phyloP scores from a whole-genome alignment of 1,140 invertebrate genomes.

The Battus philenor region DNA sequence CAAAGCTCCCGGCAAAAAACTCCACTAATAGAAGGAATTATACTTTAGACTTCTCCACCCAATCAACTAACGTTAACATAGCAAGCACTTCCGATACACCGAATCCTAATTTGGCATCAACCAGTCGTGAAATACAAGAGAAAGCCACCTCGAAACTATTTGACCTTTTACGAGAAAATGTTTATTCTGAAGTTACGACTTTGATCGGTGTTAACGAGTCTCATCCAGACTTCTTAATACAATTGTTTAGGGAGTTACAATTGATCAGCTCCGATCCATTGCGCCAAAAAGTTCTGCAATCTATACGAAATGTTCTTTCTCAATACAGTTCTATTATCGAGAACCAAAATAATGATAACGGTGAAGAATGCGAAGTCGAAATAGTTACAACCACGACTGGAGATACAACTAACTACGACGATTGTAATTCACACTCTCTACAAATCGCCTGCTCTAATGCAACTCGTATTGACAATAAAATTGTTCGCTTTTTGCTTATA shows the following conservation, averaged over 20 bases:
- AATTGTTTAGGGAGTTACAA: slow-evolving; percentile 80
- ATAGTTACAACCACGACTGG: slow-evolving; percentile 32
- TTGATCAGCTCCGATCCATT: slow-evolving; percentile 81
- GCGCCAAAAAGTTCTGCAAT: slow-evolving; percentile 78
- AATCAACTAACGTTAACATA: slow-evolving; percentile 57
- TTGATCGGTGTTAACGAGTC: slow-evolving; percentile 82
- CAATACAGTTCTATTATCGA: slow-evolving; percentile 53
- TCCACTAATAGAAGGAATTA: slow-evolving; percentile 56
- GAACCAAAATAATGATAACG: slow-evolving; percentile 30
- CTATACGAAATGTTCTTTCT: slow-evolving; percentile 75
- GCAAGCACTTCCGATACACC: slow-evolving; percentile 50
- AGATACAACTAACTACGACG: slow-evolving; percentile 36
- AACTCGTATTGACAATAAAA: slow-evolving; percentile 58
- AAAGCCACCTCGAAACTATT: slow-evolving; percentile 79
- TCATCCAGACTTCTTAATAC: slow-evolving; percentile 81
- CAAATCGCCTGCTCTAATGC: slow-evolving; percentile 36
- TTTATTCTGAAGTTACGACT: slow-evolving; percentile 83
- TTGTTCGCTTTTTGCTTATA: slow-evolving; percentile 60
- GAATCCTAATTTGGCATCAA: slow-evolving; percentile 62
- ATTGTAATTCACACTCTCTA: slow-evolving; percentile 24
- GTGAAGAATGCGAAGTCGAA: slow-evolving; percentile 33
- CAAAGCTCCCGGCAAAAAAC: slow-evolving; percentile 67
- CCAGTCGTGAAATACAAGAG: slow-evolving; percentile 53
- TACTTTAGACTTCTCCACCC: slow-evolving; percentile 49
- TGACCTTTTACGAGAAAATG: slow-evolving; percentile 80